Base-by-base conservation (phyloP, 2,113 vertebrate genomes). In the Orientallactaga bullata region DNA sequence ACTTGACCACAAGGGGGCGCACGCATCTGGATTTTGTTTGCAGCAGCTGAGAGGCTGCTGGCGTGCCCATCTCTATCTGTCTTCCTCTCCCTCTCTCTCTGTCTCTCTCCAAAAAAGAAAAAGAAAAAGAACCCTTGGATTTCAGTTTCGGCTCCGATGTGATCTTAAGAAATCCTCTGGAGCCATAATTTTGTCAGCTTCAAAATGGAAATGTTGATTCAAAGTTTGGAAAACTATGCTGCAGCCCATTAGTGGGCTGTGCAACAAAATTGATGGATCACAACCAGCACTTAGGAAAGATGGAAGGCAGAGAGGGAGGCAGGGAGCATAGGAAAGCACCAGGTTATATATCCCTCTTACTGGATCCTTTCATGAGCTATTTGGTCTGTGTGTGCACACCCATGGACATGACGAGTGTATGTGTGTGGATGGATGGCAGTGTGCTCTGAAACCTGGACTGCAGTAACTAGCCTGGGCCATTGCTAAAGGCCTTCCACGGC, bases 171-270 rank as follows among this genome's bases (percentile, higher is more conserved):
- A 92, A 91, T 39, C 84, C 63, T 90, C 76, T 74, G 18, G 30
- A 42, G 9, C 3, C n/a, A 51, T 47, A 28, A 3, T 85, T 91
- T 89, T 79, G 28, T 94, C 65, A 60, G 21, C 82, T 83, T 90
- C 65, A 91, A 90, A 83, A 94, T 79, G 78, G 90, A 76, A 76
- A 37, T 66, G 39, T 87, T 83, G 65, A 76, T 92, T 76, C 16
- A 61, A 79, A n/a, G 4, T 37, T 86, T 94, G 35, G 35, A 61
- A 93, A 82, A 63, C 51, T 68, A 21, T 11, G 23, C 76, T 51
- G 51, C 42, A 71, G 17, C 16, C 58, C 74, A 69, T 55, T 60
- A 6, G 2, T 74, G 35, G 63, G 28, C 78, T 37, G 7, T 82
- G 35, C 81, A 87, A n/a, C 78, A 10, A 95, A 93, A 88, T 11